Evolutionary conservation across 2,113 vertebrate species (phyloP).

Genomic region (Hemiprocne comata): DNA sequence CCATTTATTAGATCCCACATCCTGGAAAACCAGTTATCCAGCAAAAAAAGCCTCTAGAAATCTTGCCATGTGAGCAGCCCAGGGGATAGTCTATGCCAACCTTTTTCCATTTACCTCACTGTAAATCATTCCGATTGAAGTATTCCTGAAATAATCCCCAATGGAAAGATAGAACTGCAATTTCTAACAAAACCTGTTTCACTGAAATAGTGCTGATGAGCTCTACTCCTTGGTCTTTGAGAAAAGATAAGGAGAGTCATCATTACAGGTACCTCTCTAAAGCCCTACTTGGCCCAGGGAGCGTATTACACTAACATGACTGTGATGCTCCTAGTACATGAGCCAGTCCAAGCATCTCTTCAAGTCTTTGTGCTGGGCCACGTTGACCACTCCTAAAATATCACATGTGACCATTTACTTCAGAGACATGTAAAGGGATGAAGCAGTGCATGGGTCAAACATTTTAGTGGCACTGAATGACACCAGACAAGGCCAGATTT

Average conservation of each 20-base stretch:
- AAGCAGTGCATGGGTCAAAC: background rate
- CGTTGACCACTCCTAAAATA: background rate
- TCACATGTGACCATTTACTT: background rate
- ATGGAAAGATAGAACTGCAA: background rate
- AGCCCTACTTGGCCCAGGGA: background rate
- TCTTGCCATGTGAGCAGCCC: background rate
- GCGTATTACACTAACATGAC: background rate
- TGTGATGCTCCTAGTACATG: background rate
- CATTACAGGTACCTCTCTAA: background rate
- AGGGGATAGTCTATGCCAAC: background rate
- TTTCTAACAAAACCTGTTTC: background rate
- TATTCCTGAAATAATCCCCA: background rate
- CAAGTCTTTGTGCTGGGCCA: background rate
- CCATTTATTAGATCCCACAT: background rate
- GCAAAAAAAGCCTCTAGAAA: background rate
- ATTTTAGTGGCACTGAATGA: background rate
- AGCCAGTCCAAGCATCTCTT: background rate
- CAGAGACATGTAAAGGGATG: fast-evolving
- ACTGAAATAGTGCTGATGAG: background rate
- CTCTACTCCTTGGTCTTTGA: background rate
- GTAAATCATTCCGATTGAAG: background rate
- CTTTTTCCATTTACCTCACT: background rate
- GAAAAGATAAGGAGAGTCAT: background rate
- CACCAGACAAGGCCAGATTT: background rate
- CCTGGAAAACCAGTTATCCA: background rate